Percentiles rank a stretch among this genome's conserved stretches.
These are phyloP conservation scores for Vanacampus margaritifer DNA, from an alignment of 2,113 vertebrate species.

Conservation along the genomic window DNA sequence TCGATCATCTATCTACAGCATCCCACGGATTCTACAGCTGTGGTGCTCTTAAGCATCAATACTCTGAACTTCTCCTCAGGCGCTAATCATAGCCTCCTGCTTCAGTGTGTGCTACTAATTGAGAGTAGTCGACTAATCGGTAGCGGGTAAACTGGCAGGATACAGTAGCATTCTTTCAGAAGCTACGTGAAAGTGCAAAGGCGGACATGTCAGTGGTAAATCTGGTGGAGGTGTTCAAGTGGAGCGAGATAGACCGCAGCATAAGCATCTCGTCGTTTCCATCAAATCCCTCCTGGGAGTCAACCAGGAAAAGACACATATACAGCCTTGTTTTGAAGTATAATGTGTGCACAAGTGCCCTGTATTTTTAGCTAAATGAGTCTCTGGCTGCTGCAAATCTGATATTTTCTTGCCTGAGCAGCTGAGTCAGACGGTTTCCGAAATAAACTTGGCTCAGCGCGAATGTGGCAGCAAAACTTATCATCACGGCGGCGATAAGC, in stretches of 20 bases:
- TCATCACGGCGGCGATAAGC: constrained; percentile 35
- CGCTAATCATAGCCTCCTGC: no score
- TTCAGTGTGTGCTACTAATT: no score
- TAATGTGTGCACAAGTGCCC: constrained; percentile 11
- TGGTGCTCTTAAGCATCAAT: no score
- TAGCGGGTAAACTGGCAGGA: not conserved
- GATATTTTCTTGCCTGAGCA: constrained; percentile 28
- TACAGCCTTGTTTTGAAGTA: constrained; percentile 38
- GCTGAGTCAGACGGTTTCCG: constrained; percentile 54
- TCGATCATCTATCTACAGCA: no score
- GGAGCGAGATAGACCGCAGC: constrained; percentile 1
- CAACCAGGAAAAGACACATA: not conserved
- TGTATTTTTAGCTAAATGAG: constrained; percentile 39
- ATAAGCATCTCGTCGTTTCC: not conserved
- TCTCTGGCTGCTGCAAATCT: constrained; percentile 34
- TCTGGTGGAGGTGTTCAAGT: constrained; percentile 6
- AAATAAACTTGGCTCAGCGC: constrained; percentile 40
- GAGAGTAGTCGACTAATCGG: not conserved
- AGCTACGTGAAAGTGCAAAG: not conserved
- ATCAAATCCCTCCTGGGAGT: not conserved
- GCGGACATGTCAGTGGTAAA: not conserved
- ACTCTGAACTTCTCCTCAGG: no score
- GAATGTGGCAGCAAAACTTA: constrained; percentile 32
- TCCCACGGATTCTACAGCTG: no score
- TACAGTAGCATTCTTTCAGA: not conserved